A percentile compares a stretch with the other conserved stretches of the same genome.
phyloP scores from a whole-genome alignment of 1,140 invertebrate genomes.

The Nomia melanderi region DNA sequence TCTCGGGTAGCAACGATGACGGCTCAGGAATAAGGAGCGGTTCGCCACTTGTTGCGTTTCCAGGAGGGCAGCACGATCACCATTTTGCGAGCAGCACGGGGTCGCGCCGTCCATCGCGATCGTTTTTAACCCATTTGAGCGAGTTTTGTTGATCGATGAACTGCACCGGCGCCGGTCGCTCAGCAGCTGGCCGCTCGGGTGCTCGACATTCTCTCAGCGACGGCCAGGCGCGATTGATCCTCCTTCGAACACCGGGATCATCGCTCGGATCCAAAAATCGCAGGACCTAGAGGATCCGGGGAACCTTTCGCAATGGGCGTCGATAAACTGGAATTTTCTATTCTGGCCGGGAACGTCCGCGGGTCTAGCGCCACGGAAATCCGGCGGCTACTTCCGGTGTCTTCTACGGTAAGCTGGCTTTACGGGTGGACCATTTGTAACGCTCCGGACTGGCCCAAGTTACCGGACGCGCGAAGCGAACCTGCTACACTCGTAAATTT shows the following conservation, averaged over 20 bases:
- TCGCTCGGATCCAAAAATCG: neutral
- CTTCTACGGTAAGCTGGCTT: slow-evolving; percentile 61
- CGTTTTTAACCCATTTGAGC: slow-evolving; percentile 71
- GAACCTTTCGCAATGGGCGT: neutral
- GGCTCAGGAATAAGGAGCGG: slow-evolving; percentile 28
- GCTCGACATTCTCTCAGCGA: slow-evolving; percentile 9
- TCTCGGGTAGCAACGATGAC: slow-evolving; percentile 50
- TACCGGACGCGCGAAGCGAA: slow-evolving; percentile 45
- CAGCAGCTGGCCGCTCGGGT: neutral
- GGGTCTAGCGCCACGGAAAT: slow-evolving; percentile 27
- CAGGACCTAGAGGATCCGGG: neutral
- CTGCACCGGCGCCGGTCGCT: neutral
- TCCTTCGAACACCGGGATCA: too few relatives aligned
- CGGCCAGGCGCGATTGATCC: neutral
- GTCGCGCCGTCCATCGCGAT: slow-evolving; percentile 58
- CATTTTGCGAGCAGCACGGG: slow-evolving; percentile 66
- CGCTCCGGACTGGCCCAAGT: slow-evolving; percentile 42
- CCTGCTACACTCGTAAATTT: slow-evolving; percentile 70
- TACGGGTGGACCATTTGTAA: slow-evolving; percentile 68
- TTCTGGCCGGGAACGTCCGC: neutral
- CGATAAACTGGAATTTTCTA: neutral
- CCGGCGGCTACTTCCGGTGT: slow-evolving; percentile 55
- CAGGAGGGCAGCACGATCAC: slow-evolving; percentile 54
- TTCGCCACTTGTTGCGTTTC: slow-evolving; percentile 71
- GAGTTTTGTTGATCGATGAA: neutral